Evolutionary conservation across 2,113 vertebrate species (phyloP), one percentile per base, ranked within the genome.

Genomic region (Brienomyrus longianalis): DNA sequence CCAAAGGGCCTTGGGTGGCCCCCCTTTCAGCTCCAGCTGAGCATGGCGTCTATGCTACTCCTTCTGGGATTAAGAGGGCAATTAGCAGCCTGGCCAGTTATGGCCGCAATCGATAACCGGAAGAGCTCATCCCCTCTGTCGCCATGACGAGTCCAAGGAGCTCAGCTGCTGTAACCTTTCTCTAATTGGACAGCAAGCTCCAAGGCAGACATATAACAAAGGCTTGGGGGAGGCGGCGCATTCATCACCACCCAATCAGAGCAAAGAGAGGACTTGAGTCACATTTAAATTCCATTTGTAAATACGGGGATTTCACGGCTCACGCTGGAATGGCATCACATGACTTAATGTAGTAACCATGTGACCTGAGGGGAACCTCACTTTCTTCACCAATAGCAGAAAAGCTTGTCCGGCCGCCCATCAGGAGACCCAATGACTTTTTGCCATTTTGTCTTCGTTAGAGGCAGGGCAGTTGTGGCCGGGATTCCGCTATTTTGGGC

Each of bases 121-220:
- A 11, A 19, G 10, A 31, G 11, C 48, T 19, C 48, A 70, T 77
- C 35, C 13, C 21, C 9, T 88, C 27, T 86, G 48, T 86, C 45
- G 27, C 62, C 54, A 80, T 70, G 88, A 84, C 10, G 31, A 23
- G 54, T 90, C 59, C 86, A 77, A 51, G 59, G 80, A 88, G 87
- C 80, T 7, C 23, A 23, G 80, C 47, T 51, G 11, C 19, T 45
- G 39, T 88, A 59, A 88, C 35, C 31, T 87, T 54, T 87, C 21
- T 35, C 50, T 62, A 21, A 88, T 31, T 43, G 87, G 87, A 59
- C 89, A 47, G 35, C 43, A 51, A 66, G 21, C 83, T 56, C 85
- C 5, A n/a, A 54, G 19, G 15, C 31, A 15, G 15, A n/a, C 27
- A 86, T 85, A 48, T 85, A 51, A 50, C 1, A 11, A 85, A 48